A percentile compares a stretch with the other conserved stretches of the same genome.
These are phyloP conservation scores for Paradoxurus hermaphroditus DNA, from an alignment of 2,113 vertebrate species.

Conservation along the genomic window DNA sequence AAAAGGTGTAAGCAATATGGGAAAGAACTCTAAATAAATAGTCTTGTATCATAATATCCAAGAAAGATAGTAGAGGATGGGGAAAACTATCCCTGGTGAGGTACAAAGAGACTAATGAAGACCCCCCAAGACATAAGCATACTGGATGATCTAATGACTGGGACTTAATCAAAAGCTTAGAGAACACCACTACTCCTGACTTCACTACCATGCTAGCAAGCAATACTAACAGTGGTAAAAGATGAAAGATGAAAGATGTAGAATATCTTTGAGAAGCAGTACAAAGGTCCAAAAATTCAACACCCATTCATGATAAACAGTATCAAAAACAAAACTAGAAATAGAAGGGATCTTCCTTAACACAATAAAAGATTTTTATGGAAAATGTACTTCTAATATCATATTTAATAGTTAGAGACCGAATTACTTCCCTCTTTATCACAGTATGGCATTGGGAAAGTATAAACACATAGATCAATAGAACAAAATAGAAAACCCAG, in stretches of 20 bases:
- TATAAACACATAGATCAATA: neutral
- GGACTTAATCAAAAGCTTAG: neutral
- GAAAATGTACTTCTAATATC: neutral
- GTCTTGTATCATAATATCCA: neutral
- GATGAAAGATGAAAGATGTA: neutral
- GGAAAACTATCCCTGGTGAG: neutral
- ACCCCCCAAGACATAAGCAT: neutral
- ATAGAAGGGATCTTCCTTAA: neutral
- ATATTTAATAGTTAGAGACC: neutral
- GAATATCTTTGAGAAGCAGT: neutral
- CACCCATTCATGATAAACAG: neutral
- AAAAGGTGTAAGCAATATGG: neutral
- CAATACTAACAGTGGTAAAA: neutral
- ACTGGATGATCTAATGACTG: neutral
- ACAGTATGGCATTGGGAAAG: neutral
- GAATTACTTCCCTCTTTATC: neutral
- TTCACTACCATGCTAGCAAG: neutral
- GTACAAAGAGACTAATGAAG: neutral
- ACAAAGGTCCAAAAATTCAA: neutral
- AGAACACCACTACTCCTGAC: neutral
- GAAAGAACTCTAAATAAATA: neutral
- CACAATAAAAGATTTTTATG: neutral
- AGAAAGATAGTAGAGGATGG: neutral
- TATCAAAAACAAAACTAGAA: neutral
- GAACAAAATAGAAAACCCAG: neutral